Percentiles rank a stretch among this genome's conserved stretches.
Evolutionary conservation across 1,140 invertebrate species (phyloP).

Genomic region (Drosophila sp.): DNA sequence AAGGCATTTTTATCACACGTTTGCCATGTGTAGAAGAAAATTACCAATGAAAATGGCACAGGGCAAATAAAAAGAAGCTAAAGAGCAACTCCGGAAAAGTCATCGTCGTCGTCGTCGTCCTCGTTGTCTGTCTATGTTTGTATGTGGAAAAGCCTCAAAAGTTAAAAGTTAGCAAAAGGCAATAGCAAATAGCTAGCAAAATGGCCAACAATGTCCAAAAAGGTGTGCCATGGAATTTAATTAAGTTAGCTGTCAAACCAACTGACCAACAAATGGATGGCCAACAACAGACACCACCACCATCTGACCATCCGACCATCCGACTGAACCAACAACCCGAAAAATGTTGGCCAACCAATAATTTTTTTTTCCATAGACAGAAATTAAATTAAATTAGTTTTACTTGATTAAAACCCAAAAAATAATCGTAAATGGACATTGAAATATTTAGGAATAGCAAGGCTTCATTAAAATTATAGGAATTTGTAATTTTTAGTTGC

Average conservation of each 20-base stretch:
- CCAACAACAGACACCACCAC: background rate
- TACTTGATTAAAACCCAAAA: background rate
- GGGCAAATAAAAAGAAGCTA: background rate
- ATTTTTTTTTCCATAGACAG: background rate
- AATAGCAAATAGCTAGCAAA: slow-evolving; percentile 5
- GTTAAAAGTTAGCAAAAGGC: slow-evolving; percentile 9
- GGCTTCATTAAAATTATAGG: background rate
- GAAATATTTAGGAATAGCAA: background rate
- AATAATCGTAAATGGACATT: background rate
- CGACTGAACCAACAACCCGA: background rate
- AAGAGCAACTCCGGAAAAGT: background rate
- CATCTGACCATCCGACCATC: background rate
- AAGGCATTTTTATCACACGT: slow-evolving; percentile 13
- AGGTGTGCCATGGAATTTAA: slow-evolving; percentile 13
- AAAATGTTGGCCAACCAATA: slow-evolving; percentile 1
- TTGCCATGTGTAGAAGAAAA: slow-evolving; percentile 12
- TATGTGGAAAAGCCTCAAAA: slow-evolving; percentile 20
- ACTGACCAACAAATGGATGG: slow-evolving; percentile 9
- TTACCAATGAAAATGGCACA: slow-evolving; percentile 5
- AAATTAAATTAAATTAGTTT: slow-evolving; percentile 11
- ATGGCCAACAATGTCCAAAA: slow-evolving; percentile 12
- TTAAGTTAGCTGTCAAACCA: slow-evolving; percentile 10
- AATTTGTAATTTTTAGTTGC: background rate
- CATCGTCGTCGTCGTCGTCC: background rate
- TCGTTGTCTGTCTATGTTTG: background rate